These are phyloP conservation scores for Pseudomyrmex concolor DNA, from an alignment of 1,140 invertebrate genomes.

Conservation along the genomic window DNA sequence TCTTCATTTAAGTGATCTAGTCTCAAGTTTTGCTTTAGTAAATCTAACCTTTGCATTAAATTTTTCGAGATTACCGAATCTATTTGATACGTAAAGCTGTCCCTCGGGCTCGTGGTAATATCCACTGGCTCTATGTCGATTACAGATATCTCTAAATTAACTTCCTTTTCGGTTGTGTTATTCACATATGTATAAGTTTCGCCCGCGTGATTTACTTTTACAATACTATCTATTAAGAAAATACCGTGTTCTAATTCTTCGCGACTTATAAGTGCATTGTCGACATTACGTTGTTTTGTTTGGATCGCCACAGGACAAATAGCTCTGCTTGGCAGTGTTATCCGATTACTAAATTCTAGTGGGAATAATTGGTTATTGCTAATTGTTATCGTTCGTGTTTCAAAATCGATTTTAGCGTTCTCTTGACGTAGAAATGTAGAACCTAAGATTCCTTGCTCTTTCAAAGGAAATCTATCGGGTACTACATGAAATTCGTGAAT, in stretches of 20 bases:
- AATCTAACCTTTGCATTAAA: conserved; percentile 6
- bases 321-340: no score
- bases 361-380: no score
- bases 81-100: background rate
- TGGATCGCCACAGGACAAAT: no score
- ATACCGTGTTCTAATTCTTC: no score
- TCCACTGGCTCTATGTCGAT: background rate
- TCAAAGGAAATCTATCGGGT: background rate
- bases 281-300: no score
- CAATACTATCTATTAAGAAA: no score
- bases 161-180: no score
- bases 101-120: background rate
- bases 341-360: no score
- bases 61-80: background rate
- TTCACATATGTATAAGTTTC: background rate
- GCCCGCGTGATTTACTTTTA: no score
- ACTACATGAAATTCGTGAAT: background rate
- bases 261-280: no score
- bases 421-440: background rate
- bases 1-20: background rate
- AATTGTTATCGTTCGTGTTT: no score
- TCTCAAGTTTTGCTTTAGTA: background rate
- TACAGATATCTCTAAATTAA: no score
- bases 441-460: background rate
- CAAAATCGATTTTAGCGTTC: background rate